Evolutionary conservation across 2,888 invertebrate genomes (phyloP).

Genomic region (Heliconius ismenius): DNA sequence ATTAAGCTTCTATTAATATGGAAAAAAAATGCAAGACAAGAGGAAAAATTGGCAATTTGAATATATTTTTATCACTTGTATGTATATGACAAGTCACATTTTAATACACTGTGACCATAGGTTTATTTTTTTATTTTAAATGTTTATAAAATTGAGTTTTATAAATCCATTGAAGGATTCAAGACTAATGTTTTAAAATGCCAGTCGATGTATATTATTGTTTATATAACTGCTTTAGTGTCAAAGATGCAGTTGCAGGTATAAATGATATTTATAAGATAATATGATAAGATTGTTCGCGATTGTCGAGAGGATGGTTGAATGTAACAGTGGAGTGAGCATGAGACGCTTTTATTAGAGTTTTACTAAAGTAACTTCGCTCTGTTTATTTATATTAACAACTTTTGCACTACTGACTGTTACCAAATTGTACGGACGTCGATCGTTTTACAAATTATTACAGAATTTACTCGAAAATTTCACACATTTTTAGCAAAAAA

Average conservation of each 20-base stretch:
- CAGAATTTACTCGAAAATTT: background rate
- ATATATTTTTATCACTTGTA: background rate
- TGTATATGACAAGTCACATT: constrained; percentile 14
- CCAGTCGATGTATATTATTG: background rate
- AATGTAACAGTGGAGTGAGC: constrained; percentile 65
- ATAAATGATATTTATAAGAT: constrained; percentile 52
- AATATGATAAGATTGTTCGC: constrained; percentile 45
- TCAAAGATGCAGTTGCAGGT: constrained; percentile 60
- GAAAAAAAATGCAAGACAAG: background rate
- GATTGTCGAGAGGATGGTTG: constrained; percentile 54
- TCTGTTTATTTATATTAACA: constrained; percentile 55
- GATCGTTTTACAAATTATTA: background rate
- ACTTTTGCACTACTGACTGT: constrained; percentile 4
- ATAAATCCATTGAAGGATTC: background rate
- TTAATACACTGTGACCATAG: constrained; percentile 6
- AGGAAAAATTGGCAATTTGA: background rate
- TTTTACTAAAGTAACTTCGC: constrained; percentile 57
- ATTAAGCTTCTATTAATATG: background rate
- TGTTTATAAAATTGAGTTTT: background rate
- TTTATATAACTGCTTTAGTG: constrained; percentile 42
- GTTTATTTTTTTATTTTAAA: background rate
- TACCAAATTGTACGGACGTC: constrained; percentile 6
- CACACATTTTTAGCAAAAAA: background rate
- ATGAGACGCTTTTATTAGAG: constrained; percentile 74
- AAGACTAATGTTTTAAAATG: constrained; percentile 1